These are phyloP conservation scores for Pocota personata DNA, from an alignment of 2,888 invertebrate genomes.

Conservation along the genomic window DNA sequence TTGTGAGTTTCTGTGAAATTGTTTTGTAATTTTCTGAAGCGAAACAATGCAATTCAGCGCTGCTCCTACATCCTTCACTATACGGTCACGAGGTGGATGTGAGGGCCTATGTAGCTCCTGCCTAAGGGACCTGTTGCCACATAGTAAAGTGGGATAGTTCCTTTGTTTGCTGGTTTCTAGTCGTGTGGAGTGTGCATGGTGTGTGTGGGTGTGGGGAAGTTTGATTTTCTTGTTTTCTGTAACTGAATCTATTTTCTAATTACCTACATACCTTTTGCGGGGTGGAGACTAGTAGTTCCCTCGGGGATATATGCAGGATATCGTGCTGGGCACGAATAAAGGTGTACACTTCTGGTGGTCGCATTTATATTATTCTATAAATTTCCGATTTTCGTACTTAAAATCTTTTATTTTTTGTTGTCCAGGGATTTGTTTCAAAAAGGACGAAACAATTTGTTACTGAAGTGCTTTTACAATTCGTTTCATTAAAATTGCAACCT, in stretches of 20 bases:
- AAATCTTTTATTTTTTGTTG: not conserved
- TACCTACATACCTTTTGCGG: not conserved
- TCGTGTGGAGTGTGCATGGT: not conserved
- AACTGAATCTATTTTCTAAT: slow-evolving; percentile 45
- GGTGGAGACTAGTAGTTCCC: not conserved
- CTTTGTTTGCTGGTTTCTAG: slow-evolving; percentile 35
- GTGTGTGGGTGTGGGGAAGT: not conserved
- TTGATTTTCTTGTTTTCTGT: slow-evolving; percentile 32
- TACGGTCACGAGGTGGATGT: not conserved
- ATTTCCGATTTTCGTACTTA: not conserved
- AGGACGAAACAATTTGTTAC: not conserved
- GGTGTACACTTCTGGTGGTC: not conserved
- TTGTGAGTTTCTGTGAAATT: slow-evolving; percentile 48
- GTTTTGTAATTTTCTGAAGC: slow-evolving; percentile 5
- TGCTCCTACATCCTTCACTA: not conserved
- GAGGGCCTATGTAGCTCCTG: not conserved
- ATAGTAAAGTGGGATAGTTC: not conserved
- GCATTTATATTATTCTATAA: not conserved
- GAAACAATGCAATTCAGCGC: not conserved
- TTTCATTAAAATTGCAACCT: slow-evolving; percentile 15
- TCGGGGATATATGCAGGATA: not conserved
- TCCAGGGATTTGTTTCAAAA: not conserved
- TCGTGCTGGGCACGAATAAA: not conserved
- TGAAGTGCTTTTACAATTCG: slow-evolving; percentile 2
- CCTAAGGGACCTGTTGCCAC: slow-evolving; percentile 67